Conservation (phyloP, 2,888 invertebrate species). For the Ochropleura plecta region DNA sequence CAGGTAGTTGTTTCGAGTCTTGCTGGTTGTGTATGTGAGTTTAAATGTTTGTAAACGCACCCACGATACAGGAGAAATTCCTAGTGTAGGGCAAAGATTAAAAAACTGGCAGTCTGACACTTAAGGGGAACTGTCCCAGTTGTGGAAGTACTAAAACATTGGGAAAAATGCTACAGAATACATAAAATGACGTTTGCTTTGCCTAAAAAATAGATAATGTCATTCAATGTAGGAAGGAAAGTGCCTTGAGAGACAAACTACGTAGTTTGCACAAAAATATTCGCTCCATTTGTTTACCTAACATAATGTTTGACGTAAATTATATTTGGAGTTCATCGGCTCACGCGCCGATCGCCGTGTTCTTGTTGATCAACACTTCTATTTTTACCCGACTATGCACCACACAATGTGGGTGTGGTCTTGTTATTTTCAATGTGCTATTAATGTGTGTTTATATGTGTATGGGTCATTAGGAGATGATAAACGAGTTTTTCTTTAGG, state of each 20-base stretch:
- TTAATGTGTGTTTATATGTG: not conserved
- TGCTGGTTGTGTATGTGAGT: too few species aligned
- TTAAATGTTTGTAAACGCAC: too few species aligned
- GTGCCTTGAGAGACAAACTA: not conserved
- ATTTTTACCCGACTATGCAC: conserved; percentile 44
- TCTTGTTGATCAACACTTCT: conserved; percentile 59
- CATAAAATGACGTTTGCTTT: not conserved
- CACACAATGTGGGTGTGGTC: conserved; percentile 51
- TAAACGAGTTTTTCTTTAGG: not conserved
- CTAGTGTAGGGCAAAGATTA: too few species aligned
- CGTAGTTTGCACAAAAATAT: not conserved
- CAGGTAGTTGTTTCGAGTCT: too few species aligned
- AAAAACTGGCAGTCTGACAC: too few species aligned
- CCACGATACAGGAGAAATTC: too few species aligned
- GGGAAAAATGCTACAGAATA: not conserved
- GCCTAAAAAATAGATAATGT: not conserved
- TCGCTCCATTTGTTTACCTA: conserved; percentile 9
- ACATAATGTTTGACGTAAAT: conserved; percentile 40
- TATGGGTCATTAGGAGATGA: not conserved
- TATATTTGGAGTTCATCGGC: conserved; percentile 44
- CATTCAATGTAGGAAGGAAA: not conserved
- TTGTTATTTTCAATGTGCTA: not conserved
- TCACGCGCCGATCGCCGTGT: conserved; percentile 23
- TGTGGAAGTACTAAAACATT: not conserved
- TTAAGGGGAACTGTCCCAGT: not conserved